Percentiles rank a stretch among this genome's conserved stretches.
phyloP scores from a whole-genome alignment of 2,113 vertebrate genomes.

The Irena cyanogastra region DNA sequence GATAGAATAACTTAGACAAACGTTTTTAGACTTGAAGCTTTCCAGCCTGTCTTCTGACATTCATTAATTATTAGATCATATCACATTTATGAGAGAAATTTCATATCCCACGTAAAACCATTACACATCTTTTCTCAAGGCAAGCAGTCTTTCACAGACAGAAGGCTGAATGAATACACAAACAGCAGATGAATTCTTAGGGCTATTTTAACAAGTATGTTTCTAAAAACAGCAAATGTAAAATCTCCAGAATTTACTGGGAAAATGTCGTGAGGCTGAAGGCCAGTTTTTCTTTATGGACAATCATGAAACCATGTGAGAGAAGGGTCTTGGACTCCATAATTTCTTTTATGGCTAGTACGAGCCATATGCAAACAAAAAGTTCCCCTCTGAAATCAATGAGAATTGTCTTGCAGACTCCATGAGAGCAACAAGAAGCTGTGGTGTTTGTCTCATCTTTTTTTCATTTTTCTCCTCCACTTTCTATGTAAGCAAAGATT shows the following conservation, averaged over 20 bases:
- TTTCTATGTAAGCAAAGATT: background rate
- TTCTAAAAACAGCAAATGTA: background rate
- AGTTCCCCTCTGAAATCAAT: background rate
- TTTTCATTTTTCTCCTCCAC: background rate
- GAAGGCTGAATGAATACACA: background rate
- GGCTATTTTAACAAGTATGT: background rate
- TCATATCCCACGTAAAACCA: slow-evolving; percentile 25
- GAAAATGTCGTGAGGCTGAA: background rate
- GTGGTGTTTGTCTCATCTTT: background rate
- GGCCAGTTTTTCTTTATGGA: background rate
- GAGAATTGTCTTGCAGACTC: background rate
- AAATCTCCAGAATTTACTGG: background rate
- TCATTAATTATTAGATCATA: slow-evolving; percentile 54
- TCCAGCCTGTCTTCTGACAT: slow-evolving; percentile 14
- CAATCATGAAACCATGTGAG: background rate
- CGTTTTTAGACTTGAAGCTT: slow-evolving; percentile 21
- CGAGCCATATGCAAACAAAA: background rate
- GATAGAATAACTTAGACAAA: slow-evolving; percentile 6
- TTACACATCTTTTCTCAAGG: slow-evolving; percentile 21
- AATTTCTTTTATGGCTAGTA: background rate
- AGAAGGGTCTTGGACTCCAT: background rate
- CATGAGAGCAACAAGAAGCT: background rate
- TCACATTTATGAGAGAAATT: slow-evolving; percentile 36
- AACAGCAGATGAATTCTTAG: background rate
- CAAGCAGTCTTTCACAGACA: background rate